Evolutionary conservation across 2,797 vertebrate genomes (phyloP).

Genomic region (Myotis myotis): DNA sequence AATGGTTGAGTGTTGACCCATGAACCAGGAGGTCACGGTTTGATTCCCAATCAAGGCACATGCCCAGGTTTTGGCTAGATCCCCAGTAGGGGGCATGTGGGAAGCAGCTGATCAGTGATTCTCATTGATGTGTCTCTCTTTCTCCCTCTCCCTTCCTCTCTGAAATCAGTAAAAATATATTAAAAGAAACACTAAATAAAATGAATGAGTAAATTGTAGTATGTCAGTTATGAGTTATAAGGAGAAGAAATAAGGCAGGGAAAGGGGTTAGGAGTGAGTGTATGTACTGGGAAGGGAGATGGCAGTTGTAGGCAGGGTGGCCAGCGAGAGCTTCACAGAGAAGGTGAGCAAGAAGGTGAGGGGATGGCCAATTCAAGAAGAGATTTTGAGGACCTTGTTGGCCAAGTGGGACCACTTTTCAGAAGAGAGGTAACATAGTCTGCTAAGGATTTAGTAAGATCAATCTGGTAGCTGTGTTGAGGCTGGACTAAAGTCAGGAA

Average conservation of each 20-base stretch:
- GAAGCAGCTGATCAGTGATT: too few species aligned
- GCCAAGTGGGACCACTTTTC: not conserved
- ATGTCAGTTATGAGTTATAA: not conserved
- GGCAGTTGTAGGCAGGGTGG: not conserved
- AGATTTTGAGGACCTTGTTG: not conserved
- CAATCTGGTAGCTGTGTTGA: not conserved
- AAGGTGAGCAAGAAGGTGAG: too few species aligned
- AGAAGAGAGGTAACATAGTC: not conserved
- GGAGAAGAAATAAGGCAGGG: not conserved
- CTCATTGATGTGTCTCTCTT: too few species aligned
- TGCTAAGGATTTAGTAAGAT: not conserved
- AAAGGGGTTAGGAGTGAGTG: not conserved
- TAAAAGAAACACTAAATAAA: not conserved
- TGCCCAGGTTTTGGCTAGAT: too few species aligned
- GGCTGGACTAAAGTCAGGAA: not conserved
- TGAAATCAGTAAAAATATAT: too few species aligned
- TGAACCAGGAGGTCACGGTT: too few species aligned
- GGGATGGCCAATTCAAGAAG: not conserved
- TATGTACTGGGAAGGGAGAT: not conserved
- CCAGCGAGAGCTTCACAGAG: not conserved
- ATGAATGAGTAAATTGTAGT: not conserved
- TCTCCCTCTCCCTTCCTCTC: too few species aligned
- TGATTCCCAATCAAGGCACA: too few species aligned
- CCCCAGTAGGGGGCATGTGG: too few species aligned
- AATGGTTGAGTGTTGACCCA: too few species aligned